Percentiles rank a stretch among this genome's conserved stretches.
phyloP scores from a whole-genome alignment of 1,140 invertebrate genomes.

The Pomacea maculata region DNA sequence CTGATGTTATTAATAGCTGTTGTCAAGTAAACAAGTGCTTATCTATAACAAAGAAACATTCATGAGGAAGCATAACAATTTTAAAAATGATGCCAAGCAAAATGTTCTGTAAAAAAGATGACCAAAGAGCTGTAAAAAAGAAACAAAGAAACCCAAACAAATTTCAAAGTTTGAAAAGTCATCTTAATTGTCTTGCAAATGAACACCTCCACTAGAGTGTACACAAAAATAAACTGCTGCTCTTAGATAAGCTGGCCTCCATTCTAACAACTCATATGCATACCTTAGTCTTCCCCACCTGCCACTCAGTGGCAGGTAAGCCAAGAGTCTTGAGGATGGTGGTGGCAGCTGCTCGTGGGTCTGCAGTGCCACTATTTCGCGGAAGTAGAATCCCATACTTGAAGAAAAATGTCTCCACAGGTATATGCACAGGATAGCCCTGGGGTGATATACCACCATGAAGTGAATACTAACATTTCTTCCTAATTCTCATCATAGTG shows the following conservation, averaged over 20 bases:
- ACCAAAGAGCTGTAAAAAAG: background rate
- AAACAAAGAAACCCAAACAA: background rate
- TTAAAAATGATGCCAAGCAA: too few relatives aligned
- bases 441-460: constrained; percentile 59
- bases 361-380: constrained; percentile 27
- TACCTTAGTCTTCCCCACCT: constrained; percentile 90
- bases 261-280: constrained; percentile 55
- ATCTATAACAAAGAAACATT: background rate
- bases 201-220: too few relatives aligned
- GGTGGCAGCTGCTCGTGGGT: constrained; percentile 41
- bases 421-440: constrained; percentile 90
- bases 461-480: background rate
- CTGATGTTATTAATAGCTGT: too few relatives aligned
- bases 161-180: background rate
- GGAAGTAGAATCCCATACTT: constrained; percentile 76
- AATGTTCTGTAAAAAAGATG: too few relatives aligned
- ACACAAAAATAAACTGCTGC: too few relatives aligned
- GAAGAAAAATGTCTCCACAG: constrained; percentile 79
- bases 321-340: constrained; percentile 70
- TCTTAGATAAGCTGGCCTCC: too few relatives aligned
- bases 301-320: constrained; percentile 82
- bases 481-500: too few relatives aligned
- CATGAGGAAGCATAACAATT: too few relatives aligned
- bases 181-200: background rate
- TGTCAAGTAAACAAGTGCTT: background rate